Evolutionary conservation across 2,113 vertebrate genomes (phyloP).

Genomic region (Saccopteryx bilineata): DNA sequence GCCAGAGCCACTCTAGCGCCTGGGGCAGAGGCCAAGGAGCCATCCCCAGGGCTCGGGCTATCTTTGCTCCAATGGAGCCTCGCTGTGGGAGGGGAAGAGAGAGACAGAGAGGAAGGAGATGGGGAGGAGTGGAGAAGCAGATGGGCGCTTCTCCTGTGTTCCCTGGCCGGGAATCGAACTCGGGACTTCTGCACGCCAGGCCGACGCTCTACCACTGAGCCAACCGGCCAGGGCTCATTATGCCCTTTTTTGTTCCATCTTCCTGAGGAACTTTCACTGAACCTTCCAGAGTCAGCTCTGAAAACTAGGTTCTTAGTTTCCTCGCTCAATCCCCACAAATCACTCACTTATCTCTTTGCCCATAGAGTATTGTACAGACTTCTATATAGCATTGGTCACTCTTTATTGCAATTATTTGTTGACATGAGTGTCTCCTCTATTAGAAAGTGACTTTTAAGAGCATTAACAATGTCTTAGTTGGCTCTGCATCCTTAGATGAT

Average conservation of each 20-base stretch:
- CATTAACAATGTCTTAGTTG: background rate
- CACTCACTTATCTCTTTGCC: background rate
- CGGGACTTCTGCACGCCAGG: too few species aligned
- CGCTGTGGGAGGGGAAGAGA: too few species aligned
- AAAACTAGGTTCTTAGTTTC: background rate
- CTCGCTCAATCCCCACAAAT: background rate
- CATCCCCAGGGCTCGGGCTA: too few species aligned
- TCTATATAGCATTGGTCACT: background rate
- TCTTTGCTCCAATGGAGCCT: too few species aligned
- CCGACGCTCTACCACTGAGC: too few species aligned
- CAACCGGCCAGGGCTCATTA: background rate
- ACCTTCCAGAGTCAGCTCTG: background rate
- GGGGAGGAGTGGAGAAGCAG: too few species aligned
- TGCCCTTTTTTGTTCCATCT: background rate
- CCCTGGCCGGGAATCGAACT: too few species aligned
- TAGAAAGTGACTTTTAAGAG: background rate
- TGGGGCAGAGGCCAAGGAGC: too few species aligned
- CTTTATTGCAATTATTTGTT: background rate
- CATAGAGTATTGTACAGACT: background rate
- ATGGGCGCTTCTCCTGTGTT: too few species aligned
- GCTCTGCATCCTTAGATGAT: background rate
- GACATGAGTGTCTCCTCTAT: background rate
- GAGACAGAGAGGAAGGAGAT: too few species aligned
- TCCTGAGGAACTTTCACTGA: background rate
- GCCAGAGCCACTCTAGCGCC: too few species aligned